Conservation (phyloP, 2,888 invertebrate species). For the Thalpophila matura region DNA sequence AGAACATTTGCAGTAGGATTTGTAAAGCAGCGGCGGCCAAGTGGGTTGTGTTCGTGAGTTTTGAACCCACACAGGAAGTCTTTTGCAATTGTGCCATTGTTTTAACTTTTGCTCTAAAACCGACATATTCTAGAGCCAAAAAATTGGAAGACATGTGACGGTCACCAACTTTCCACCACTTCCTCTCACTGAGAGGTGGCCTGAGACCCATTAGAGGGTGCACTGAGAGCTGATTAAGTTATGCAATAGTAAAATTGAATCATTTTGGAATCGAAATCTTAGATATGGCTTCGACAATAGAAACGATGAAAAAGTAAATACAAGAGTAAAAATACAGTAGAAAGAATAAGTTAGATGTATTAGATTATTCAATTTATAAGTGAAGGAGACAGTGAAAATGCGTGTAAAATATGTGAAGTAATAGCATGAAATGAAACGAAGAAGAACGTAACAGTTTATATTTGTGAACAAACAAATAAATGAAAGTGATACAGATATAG, state of each 20-base stretch:
- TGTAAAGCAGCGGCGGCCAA: neutral
- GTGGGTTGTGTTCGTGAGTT: no score
- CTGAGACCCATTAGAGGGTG: no score
- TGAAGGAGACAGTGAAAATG: slow-evolving; percentile 22
- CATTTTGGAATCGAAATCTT: neutral
- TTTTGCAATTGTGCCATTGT: no score
- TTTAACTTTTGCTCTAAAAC: no score
- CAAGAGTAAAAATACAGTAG: neutral
- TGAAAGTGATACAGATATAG: slow-evolving; percentile 47
- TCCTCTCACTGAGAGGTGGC: no score
- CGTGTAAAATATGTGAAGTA: slow-evolving; percentile 28
- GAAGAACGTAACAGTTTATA: slow-evolving; percentile 63
- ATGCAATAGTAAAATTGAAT: neutral
- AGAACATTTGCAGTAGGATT: neutral
- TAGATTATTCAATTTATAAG: neutral
- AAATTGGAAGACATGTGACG: no score
- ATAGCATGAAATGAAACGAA: slow-evolving; percentile 71
- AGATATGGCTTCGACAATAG: neutral
- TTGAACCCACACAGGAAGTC: no score
- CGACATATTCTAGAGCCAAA: no score
- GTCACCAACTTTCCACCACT: no score
- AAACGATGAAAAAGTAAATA: neutral
- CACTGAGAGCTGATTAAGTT: no score
- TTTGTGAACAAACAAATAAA: slow-evolving; percentile 50
- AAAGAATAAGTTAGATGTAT: neutral